Percentiles rank a stretch among this genome's conserved stretches.
These are phyloP conservation scores for Lepetodrilus schrolli DNA, from an alignment of 2,888 invertebrate species.

Conservation along the genomic window DNA sequence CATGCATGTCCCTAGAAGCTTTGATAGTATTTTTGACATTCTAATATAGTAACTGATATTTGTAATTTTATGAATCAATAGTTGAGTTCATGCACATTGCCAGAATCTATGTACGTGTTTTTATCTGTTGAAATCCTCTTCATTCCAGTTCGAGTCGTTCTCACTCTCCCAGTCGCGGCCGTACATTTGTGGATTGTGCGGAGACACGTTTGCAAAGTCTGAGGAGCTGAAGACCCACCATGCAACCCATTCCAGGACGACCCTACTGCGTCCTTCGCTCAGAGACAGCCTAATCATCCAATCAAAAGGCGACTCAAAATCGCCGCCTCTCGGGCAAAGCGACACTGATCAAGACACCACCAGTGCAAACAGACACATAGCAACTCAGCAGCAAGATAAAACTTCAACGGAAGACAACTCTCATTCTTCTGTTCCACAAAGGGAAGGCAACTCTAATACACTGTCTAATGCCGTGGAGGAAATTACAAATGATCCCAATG, in stretches of 20 bases:
- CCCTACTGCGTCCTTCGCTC: slow-evolving; percentile 29
- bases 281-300: slow-evolving; percentile 4
- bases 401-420: slow-evolving; percentile 12
- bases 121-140: background rate
- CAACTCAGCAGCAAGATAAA: background rate
- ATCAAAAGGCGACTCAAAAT: background rate
- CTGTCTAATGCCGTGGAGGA: background rate
- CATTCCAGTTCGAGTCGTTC: slow-evolving; percentile 20
- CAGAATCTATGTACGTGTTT: background rate
- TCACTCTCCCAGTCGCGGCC: slow-evolving; percentile 57
- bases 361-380: background rate
- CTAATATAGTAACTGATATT: too few species aligned
- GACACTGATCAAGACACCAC: background rate
- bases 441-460: background rate
- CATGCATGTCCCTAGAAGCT: too few species aligned
- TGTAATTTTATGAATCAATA: too few species aligned
- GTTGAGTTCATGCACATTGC: background rate
- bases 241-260: slow-evolving; percentile 46
- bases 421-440: background rate
- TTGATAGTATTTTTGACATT: too few species aligned
- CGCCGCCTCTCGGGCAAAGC: background rate
- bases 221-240: slow-evolving; percentile 49
- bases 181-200: slow-evolving; percentile 71
- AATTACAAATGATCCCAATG: background rate
- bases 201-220: slow-evolving; percentile 63